Conservation (phyloP, 2,888 invertebrate genomes). For the Cephus runcator region DNA sequence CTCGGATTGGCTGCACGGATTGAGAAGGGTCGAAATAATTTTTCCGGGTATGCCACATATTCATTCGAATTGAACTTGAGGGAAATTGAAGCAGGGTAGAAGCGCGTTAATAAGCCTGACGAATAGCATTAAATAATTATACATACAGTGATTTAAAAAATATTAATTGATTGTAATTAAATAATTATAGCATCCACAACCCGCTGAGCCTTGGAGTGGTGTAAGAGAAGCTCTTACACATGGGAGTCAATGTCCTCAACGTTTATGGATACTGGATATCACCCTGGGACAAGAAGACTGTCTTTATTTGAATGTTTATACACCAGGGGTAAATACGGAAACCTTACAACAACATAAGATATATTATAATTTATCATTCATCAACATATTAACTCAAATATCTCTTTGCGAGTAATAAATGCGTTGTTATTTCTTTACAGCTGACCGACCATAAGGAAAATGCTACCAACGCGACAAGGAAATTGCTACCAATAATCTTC, state of each 20-base stretch:
- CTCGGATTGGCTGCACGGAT: no score
- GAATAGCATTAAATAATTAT: background rate
- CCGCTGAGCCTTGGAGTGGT: conserved; percentile 10
- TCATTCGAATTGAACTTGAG: no score
- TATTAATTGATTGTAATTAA: background rate
- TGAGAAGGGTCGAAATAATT: no score
- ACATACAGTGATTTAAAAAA: background rate
- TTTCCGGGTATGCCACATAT: no score
- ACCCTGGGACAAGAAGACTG: conserved; percentile 17
- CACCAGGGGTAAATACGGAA: conserved; percentile 13
- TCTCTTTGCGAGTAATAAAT: background rate
- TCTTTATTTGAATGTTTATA: conserved; percentile 18
- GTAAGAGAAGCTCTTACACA: conserved; percentile 11
- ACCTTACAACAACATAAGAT: background rate
- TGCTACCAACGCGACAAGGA: background rate
- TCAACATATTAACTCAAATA: background rate
- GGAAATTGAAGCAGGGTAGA: no score
- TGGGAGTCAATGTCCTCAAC: conserved; percentile 17
- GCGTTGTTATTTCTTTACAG: background rate
- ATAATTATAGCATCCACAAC: conserved; percentile 13
- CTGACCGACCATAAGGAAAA: background rate
- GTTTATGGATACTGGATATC: conserved; percentile 6
- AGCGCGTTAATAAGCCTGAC: no score
- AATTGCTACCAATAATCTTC: conserved; percentile 14
- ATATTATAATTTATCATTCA: background rate